Conservation (phyloP, 2,888 invertebrate species). For the Euclidia mi region DNA sequence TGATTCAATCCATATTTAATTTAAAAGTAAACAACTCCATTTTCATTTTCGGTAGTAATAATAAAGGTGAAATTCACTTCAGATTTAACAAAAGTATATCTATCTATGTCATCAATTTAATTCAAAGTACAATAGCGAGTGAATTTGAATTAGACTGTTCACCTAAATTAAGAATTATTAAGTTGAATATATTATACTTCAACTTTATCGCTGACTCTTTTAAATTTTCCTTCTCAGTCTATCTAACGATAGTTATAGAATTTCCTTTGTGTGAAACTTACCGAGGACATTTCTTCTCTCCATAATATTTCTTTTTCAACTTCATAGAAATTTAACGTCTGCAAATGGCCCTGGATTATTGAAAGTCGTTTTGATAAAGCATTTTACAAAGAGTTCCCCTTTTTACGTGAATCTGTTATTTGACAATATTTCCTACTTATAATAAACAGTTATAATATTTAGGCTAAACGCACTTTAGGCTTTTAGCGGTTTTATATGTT, state of each 20-base stretch:
- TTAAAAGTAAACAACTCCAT: no score
- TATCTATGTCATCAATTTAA: background rate
- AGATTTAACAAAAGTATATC: no score
- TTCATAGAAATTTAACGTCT: constrained; percentile 63
- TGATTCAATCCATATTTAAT: no score
- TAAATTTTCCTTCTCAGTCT: constrained; percentile 9
- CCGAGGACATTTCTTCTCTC: constrained; percentile 32
- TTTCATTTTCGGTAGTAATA: no score
- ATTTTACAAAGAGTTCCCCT: constrained; percentile 59
- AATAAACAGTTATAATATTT: constrained; percentile 13
- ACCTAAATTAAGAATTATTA: constrained; percentile 2
- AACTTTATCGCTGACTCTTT: constrained; percentile 9
- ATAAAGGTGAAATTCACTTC: no score
- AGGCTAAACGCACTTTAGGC: background rate
- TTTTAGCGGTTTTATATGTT: no score
- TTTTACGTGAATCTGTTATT: constrained; percentile 40
- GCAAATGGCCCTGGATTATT: constrained; percentile 54
- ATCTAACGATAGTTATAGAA: constrained; percentile 30
- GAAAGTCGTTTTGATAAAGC: constrained; percentile 62
- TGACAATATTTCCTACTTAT: constrained; percentile 13
- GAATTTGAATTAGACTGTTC: constrained; percentile 2
- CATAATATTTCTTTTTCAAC: constrained; percentile 56
- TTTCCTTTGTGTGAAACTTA: constrained; percentile 47
- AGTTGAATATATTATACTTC: constrained; percentile 11
- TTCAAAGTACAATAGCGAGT: constrained; percentile 1